Evolutionary conservation across 2,888 invertebrate species (phyloP).

Genomic region (Xylota sylvarum): DNA sequence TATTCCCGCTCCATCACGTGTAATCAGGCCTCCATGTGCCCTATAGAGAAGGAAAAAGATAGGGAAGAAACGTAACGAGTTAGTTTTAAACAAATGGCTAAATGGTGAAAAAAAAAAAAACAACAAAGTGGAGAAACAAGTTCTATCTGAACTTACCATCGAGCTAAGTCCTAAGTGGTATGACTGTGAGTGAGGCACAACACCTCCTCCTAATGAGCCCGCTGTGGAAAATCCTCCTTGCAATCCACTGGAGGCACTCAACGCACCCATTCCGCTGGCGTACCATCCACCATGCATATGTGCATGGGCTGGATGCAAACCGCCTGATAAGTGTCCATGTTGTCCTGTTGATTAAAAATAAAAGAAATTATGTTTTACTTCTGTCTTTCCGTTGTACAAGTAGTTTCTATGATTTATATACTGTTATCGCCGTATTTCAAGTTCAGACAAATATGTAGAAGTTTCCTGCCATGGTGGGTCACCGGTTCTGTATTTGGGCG

Average conservation of each 20-base stretch:
- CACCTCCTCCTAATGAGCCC: slow-evolving; percentile 87
- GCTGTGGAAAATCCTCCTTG: slow-evolving; percentile 88
- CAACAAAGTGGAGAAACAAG: slow-evolving; percentile 15
- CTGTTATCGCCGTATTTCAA: not conserved
- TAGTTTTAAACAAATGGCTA: slow-evolving; percentile 37
- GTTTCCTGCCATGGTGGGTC: not conserved
- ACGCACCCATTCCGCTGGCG: slow-evolving; percentile 86
- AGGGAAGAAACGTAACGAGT: slow-evolving; percentile 64
- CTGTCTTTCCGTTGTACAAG: not conserved
- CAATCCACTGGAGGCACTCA: slow-evolving; percentile 87
- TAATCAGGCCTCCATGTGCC: slow-evolving; percentile 97
- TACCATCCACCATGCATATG: slow-evolving; percentile 89
- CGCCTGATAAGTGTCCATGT: slow-evolving; percentile 88
- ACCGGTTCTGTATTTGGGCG: too few species aligned
- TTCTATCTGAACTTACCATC: slow-evolving; percentile 86
- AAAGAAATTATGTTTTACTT: slow-evolving; percentile 7
- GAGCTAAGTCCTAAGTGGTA: slow-evolving; percentile 89
- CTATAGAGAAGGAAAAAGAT: slow-evolving; percentile 85
- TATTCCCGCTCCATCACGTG: slow-evolving; percentile 91
- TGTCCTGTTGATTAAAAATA: slow-evolving; percentile 85
- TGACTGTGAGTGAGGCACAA: slow-evolving; percentile 89
- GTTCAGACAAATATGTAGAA: not conserved
- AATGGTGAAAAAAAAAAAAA: not conserved
- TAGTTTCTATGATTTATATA: slow-evolving; percentile 6
- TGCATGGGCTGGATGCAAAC: slow-evolving; percentile 86